Base-by-base conservation (phyloP, 1,140 invertebrate species). In the Bombus ignitus region DNA sequence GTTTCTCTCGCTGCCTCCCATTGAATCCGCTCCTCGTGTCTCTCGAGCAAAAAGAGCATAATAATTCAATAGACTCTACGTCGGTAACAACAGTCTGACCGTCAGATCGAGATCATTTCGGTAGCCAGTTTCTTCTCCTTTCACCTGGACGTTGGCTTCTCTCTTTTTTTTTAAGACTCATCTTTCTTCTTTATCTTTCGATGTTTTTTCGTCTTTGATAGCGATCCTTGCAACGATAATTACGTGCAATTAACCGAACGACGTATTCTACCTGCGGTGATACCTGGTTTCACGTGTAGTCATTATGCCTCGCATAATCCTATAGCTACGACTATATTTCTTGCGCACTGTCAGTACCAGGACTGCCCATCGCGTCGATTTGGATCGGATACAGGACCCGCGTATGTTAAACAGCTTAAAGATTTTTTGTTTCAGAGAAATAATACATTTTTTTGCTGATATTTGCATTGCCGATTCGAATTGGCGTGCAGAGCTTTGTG, bases 281-380 rank as follows among this genome's bases (percentile, higher is more conserved):
- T 90, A 90, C 88, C 72, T 47, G 75, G 66, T 86, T 90, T 90
- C 83, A 15, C 86, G 83, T 88, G 83, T 78, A 88, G 80, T 83
- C 88, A 89, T 90, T 90, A 91, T 76, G 88, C 85, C 79, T 88
- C 81, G 88, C 90, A 87, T 88, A 89, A 76, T 89, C 83, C 86
- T 89, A 88, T 88, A 86, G 81, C 83, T 88, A 89, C 81, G 86
- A 91, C 83, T 91, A 91, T 91, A 91, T 91, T 91, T 91, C 90
- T 91, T 88, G 78, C 53, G 35, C 73, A 88, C 87, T 87, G 86
- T 85, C 90, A 91, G 86, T 82, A 39, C 59, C 77, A 53, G 79
- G 83, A 91, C 87, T 89, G 86, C 89, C 90, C 90, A 91, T 88
- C 80, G 87, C 68, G 73, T 57, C 39, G 62, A 81, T 65, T 53